Percentiles rank a stretch among this genome's conserved stretches.
phyloP scores from a whole-genome alignment of 2,113 vertebrate genomes.

The Menidia beryllina region DNA sequence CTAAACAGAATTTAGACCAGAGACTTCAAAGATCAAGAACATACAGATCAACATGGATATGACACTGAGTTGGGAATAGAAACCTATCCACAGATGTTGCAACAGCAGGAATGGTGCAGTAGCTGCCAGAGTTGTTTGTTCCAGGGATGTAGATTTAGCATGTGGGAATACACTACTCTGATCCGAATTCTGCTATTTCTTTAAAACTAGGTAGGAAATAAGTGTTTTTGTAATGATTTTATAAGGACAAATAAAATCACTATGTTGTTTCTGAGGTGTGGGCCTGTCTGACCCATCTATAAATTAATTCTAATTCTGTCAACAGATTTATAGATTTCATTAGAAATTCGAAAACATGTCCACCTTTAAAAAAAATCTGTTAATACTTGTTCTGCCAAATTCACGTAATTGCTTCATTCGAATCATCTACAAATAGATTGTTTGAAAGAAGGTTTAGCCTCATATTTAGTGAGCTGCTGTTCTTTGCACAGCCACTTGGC shows the following conservation, averaged over 20 bases:
- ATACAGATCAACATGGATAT: conserved; percentile 36
- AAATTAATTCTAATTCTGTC: too few relatives aligned
- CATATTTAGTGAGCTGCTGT: background rate
- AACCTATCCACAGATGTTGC: conserved; percentile 24
- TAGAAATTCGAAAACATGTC: too few relatives aligned
- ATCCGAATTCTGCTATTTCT: conserved; percentile 22
- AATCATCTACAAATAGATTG: background rate
- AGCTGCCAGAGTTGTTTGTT: conserved; percentile 49
- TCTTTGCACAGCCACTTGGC: background rate
- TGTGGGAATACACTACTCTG: conserved; percentile 37
- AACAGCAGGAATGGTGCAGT: conserved; percentile 26
- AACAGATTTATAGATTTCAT: background rate
- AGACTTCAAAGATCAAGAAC: conserved; percentile 32
- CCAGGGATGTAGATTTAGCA: conserved; percentile 23
- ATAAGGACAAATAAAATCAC: background rate
- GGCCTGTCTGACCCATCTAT: background rate
- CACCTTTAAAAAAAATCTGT: too few relatives aligned
- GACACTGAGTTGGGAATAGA: conserved; percentile 26
- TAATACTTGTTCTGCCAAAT: too few relatives aligned
- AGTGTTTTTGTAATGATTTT: background rate
- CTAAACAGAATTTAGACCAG: conserved; percentile 19
- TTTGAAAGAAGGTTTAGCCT: background rate
- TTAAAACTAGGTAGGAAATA: conserved; percentile 10
- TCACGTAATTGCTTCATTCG: background rate
- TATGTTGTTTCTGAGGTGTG: background rate